phyloP scores from a whole-genome alignment of 2,888 invertebrate species.

The Drosophila algonquin region DNA sequence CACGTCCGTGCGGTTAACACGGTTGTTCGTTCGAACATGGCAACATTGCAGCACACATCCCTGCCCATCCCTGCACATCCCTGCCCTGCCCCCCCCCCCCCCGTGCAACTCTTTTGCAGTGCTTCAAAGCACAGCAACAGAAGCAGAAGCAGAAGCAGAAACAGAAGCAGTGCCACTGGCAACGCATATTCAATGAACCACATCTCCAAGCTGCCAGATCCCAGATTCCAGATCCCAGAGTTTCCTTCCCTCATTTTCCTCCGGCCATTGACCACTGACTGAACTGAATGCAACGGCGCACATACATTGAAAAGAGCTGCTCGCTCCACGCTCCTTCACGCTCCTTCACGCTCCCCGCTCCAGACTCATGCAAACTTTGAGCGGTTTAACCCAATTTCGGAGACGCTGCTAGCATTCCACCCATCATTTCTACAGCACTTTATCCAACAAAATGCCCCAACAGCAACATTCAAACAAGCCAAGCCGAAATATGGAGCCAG shows the following conservation, averaged over 20 bases:
- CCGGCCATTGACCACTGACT: constrained; percentile 38
- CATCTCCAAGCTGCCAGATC: constrained; percentile 12
- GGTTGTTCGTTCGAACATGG: constrained; percentile 2
- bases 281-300: constrained; percentile 7
- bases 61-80: too few species aligned
- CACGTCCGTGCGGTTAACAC: constrained; percentile 23
- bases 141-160: constrained; percentile 1
- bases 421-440: not conserved
- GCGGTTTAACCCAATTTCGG: constrained; percentile 37
- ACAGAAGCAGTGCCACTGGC: constrained; percentile 24
- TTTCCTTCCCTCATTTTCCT: constrained; percentile 20
- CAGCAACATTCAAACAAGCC: not conserved
- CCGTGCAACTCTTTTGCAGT: not conserved
- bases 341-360: not conserved
- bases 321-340: not conserved
- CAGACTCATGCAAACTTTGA: constrained; percentile 12
- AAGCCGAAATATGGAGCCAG: not conserved
- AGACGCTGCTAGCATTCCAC: constrained; percentile 9
- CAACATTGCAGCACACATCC: constrained; percentile 11
- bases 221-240: constrained; percentile 1
- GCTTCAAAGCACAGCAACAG: constrained; percentile 1
- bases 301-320: not conserved
- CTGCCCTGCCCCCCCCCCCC: not conserved
- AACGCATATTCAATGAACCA: constrained; percentile 51
- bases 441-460: not conserved